Base-by-base conservation (phyloP, 2,888 invertebrate species). In the Mythimna impura region DNA sequence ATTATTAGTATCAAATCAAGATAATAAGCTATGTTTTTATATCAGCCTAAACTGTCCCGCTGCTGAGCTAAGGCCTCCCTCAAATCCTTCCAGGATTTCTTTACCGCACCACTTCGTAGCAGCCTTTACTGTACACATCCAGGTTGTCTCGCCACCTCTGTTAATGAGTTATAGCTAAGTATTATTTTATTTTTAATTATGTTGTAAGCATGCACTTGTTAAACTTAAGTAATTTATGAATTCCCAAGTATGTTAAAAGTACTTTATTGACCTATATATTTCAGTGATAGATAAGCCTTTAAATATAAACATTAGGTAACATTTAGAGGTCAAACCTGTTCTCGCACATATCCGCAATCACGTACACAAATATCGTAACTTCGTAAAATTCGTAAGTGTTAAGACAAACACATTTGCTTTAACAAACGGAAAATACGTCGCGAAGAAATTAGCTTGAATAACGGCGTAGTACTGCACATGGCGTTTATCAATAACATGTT, bases 321-420 rank as follows among this genome's bases (percentile, higher is more conserved):
- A 87, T 89, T 88, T 90, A 91, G 92, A 94, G 94, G 93, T 93
- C 93, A 93, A 92, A 93, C 91, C 84, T 88, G 91, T 92, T 91
- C 87, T 88, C 66, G 76, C 86, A 88, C 86, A 93, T 91, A 93
- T 94, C 94, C 92, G 93, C 87, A 85, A 92, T 89, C 84, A 81
- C 87, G 81, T 87, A 87, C 82, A 89, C 82, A 89, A 85, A 83
- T 86, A 86, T 86, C 82, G 30, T 30, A 30, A 30, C 30, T 30
- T 30, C 30, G 75, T 91, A 90, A 89, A 88, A 90, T 88, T 80
- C 83, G 80, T 92, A 91, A 90, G 89, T 90, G 88, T 80, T 82
- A 87, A 80, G 81, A 84, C 85, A 91, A 91, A 92, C 85, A 91
- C 81, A 81, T 89, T 87, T 80, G 78, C 66, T 71, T 81, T 61